phyloP scores from a whole-genome alignment of 2,113 vertebrate genomes.

The Lamprotornis superbus region DNA sequence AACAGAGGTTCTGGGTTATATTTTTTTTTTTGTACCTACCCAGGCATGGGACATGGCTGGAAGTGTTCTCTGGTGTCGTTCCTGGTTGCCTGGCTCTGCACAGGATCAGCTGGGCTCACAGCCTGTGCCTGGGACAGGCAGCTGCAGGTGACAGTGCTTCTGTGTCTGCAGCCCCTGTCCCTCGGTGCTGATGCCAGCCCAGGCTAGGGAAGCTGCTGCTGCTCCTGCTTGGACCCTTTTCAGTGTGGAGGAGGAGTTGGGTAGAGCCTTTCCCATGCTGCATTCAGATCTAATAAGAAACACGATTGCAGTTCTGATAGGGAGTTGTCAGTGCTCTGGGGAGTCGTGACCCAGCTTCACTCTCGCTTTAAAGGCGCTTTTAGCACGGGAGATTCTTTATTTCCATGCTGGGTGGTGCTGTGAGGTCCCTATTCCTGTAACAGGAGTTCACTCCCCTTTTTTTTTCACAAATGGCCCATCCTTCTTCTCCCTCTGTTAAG shows the following conservation, averaged over 20 bases:
- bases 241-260: neutral
- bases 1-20: neutral
- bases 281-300: neutral
- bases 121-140: neutral
- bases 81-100: neutral
- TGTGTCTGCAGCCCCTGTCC: neutral
- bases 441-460: neutral
- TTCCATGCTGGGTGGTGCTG: neutral
- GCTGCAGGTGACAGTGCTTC: neutral
- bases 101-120: neutral
- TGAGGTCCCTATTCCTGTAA: neutral
- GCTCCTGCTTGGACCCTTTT: neutral
- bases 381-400: neutral
- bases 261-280: neutral
- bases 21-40: neutral
- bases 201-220: neutral
- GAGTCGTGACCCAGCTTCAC: neutral
- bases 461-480: neutral
- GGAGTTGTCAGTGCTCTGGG: neutral
- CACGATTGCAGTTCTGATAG: rapidly evolving
- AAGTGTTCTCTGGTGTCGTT: neutral
- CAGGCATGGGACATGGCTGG: neutral
- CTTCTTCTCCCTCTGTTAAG: neutral
- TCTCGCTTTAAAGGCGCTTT: neutral
- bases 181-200: neutral